Base-by-base conservation (phyloP, 2,113 vertebrate species). In the Leptobrachium leishanense region DNA sequence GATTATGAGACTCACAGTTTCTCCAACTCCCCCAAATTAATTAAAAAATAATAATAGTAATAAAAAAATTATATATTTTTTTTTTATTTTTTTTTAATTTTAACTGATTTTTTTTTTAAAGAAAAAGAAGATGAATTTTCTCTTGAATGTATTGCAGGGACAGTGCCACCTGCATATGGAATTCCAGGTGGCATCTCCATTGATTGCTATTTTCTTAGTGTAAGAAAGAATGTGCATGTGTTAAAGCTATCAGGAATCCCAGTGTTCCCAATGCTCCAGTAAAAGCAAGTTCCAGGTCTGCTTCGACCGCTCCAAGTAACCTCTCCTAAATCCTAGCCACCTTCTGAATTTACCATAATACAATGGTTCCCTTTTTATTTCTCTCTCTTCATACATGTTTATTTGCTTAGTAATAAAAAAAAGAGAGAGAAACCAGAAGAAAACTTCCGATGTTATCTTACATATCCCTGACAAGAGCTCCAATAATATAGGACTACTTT, bases 271-370 rank as follows among this genome's bases (percentile, higher is more conserved):
- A 53, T 68, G 78, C 63, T 81, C 72, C 64, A 43, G 65, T 80
- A 72, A 68, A 81, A 81, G 11, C n/a, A 68, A 74, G 78, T 50
- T 68, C 42, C 71, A 46, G 63, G 70, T 39, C 53, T 68, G 46
- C 77, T 57, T 43, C 46, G 72, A 57, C 64, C 41, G 64, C 11
- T 74, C 54, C n/a, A 68, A 68, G 72, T 81, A 74, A 66, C 72
- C 72, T 81, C 72, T 68, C 63, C 73, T 81, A 74, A 81, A 81
- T 81, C 78, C 65, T 68, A 74, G 68, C 42, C 78, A 81, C 78
- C 78, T 74, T 68, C 78, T 81, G 64, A 80, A 74, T 74, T 80
- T 68, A 74, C 78, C 71, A 44, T 53, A 80, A 43, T 62, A 68
- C 78, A 79, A 72, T 65, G 5, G 43, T 20, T 63, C 15, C 55